A percentile compares a stretch with the other conserved stretches of the same genome.
Evolutionary conservation across 1,140 invertebrate genomes (phyloP).

Genomic region (Eupeodes corollae): DNA sequence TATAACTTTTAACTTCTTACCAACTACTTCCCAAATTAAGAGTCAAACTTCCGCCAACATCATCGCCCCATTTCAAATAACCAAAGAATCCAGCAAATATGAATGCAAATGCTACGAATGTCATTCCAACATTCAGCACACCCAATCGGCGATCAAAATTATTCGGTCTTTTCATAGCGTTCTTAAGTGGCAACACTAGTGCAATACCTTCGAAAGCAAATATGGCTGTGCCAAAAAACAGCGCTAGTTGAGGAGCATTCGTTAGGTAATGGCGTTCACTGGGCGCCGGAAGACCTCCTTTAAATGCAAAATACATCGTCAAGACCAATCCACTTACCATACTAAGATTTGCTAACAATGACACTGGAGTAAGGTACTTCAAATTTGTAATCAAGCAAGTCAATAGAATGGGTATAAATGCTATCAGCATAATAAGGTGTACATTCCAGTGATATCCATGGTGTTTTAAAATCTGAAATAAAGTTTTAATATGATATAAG

Average conservation of each 20-base stretch:
- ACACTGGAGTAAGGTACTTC: constrained; percentile 61
- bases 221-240: constrained; percentile 66
- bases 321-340: constrained; percentile 53
- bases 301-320: constrained; percentile 57
- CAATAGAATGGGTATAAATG: constrained; percentile 58
- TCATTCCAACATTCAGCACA: constrained; percentile 77
- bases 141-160: constrained; percentile 64
- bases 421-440: constrained; percentile 57
- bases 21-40: constrained; percentile 47
- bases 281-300: constrained; percentile 53
- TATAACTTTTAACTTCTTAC: constrained; percentile 15
- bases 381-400: constrained; percentile 64
- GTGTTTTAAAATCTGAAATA: constrained; percentile 50
- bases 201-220: constrained; percentile 73
- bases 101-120: constrained; percentile 41
- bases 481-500: neutral
- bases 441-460: constrained; percentile 47
- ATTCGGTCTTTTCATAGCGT: constrained; percentile 72
- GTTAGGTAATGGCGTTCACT: constrained; percentile 43
- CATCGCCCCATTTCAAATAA: constrained; percentile 69
- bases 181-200: constrained; percentile 74
- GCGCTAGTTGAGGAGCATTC: constrained; percentile 46
- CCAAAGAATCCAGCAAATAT: constrained; percentile 70
- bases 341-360: constrained; percentile 58
- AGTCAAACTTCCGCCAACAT: constrained; percentile 57